These are phyloP conservation scores for Platycercus adscitus DNA, from an alignment of 2,113 vertebrate species.

Conservation along the genomic window DNA sequence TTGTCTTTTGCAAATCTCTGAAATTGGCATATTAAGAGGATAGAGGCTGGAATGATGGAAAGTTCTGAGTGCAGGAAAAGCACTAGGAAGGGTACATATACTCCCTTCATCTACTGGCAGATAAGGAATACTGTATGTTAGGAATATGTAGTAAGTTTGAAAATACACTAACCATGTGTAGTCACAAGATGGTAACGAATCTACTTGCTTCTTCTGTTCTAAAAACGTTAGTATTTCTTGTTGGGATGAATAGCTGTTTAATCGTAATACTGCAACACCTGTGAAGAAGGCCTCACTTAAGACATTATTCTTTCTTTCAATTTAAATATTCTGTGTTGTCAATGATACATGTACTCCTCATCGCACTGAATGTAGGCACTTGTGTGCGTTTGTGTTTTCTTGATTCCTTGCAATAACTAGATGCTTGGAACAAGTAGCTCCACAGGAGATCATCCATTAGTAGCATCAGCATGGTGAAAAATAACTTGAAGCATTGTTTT, in stretches of 20 bases:
- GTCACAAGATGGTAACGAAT: not conserved
- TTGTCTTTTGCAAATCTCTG: not conserved
- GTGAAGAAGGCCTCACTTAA: not conserved
- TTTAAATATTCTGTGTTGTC: not conserved
- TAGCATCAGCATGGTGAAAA: not conserved
- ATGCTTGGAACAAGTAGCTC: not conserved
- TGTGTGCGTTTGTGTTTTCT: not conserved
- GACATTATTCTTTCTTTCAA: not conserved
- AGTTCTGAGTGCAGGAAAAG: not conserved
- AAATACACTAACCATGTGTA: not conserved
- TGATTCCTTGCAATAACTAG: not conserved
- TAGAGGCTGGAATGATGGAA: not conserved
- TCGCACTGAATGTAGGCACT: not conserved
- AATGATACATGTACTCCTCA: not conserved
- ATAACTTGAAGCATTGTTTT: constrained; percentile 46
- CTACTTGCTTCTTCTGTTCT: not conserved
- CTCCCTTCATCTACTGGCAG: not conserved
- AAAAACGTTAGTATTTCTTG: not conserved
- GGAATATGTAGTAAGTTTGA: not conserved
- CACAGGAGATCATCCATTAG: not conserved
- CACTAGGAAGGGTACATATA: not conserved
- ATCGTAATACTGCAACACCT: not conserved
- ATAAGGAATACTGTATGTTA: not conserved
- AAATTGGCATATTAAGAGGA: not conserved
- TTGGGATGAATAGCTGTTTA: not conserved